Conservation (phyloP, 2,888 invertebrate genomes). For the Bugulina stolonifera region DNA sequence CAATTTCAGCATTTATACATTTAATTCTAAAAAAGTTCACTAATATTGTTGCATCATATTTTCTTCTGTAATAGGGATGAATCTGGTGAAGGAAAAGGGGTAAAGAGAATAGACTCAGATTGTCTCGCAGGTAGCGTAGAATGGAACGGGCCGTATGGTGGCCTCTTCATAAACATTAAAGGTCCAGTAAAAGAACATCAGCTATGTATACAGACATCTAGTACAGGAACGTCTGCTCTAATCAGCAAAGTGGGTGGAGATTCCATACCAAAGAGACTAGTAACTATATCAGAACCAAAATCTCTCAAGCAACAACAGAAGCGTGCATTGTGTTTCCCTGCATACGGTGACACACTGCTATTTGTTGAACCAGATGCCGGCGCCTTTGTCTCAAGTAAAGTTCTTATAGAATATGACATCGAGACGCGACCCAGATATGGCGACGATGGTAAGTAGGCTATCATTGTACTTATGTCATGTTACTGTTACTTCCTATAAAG, state of each 20-base stretch:
- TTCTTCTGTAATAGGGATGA: not conserved
- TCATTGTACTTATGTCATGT: too few relatives aligned
- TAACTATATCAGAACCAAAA: not conserved
- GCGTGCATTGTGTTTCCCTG: constrained; percentile 12
- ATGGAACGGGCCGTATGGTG: constrained; percentile 9
- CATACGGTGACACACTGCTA: not conserved
- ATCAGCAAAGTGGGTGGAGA: not conserved
- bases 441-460: constrained; percentile 17
- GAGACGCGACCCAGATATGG: constrained; percentile 4
- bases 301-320: not conserved
- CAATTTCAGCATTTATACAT: too few relatives aligned
- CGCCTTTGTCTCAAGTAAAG: constrained; percentile 4
- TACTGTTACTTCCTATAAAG: too few relatives aligned
- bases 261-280: not conserved
- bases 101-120: not conserved
- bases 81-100: not conserved
- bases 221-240: not conserved
- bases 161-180: not conserved
- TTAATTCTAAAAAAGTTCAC: too few relatives aligned
- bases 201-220: constrained; percentile 2
- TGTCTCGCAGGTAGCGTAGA: not conserved
- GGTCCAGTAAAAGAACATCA: constrained; percentile 18
- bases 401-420: not conserved
- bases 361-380: constrained; percentile 14
- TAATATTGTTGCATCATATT: too few relatives aligned